Conservation (phyloP, 2,888 invertebrate species). For the Nomada goodeniana region DNA sequence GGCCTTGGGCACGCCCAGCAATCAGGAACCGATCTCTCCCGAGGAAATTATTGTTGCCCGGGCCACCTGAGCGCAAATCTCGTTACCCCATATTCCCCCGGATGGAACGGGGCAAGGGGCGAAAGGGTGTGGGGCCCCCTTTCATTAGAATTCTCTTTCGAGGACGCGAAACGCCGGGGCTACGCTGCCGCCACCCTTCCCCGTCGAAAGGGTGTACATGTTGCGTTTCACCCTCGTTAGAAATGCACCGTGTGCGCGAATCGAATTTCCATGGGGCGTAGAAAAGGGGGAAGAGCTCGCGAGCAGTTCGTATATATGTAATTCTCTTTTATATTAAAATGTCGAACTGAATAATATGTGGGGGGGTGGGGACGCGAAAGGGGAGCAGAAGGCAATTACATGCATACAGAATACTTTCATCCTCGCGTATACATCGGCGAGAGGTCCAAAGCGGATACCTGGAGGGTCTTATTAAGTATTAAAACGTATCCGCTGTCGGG, state of each 20-base stretch:
- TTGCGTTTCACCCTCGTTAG: slow-evolving; percentile 24
- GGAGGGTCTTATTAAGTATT: slow-evolving; percentile 45
- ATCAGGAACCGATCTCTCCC: slow-evolving; percentile 74
- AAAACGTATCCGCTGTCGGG: slow-evolving; percentile 38
- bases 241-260: not conserved
- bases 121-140: slow-evolving; percentile 42
- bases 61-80: slow-evolving; percentile 70
- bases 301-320: not conserved
- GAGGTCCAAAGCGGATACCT: slow-evolving; percentile 1
- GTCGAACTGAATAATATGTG: not conserved
- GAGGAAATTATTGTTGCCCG: slow-evolving; percentile 75
- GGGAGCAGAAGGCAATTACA: not conserved
- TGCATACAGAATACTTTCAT: not conserved
- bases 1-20: slow-evolving; percentile 62
- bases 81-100: slow-evolving; percentile 68
- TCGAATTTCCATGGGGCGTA: not conserved
- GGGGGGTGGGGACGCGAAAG: not conserved
- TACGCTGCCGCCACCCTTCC: not conserved
- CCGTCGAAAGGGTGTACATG: not conserved
- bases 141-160: slow-evolving; percentile 60
- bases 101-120: not conserved
- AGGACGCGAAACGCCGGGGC: slow-evolving; percentile 3
- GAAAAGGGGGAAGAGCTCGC: no score
- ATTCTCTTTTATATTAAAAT: not conserved
- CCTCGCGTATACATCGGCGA: not conserved